Conservation (phyloP, 2,888 invertebrate genomes). For the Aphrophora alni region DNA sequence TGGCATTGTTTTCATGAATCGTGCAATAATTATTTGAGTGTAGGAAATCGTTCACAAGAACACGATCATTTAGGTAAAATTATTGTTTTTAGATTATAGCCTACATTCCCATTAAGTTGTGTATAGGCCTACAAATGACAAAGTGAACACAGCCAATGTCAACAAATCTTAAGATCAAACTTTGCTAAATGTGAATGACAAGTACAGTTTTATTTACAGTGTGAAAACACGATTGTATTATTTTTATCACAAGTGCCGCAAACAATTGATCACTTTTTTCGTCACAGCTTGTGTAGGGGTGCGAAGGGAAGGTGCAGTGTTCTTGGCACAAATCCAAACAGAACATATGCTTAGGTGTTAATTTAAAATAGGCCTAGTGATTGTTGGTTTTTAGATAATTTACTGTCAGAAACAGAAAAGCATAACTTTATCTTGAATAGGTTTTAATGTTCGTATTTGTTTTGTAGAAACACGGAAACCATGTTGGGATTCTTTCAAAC, state of each 20-base stretch:
- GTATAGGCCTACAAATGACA: background rate
- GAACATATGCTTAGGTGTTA: background rate
- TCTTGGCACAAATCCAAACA: background rate
- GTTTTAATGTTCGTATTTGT: background rate
- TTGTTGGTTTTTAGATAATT: constrained; percentile 6
- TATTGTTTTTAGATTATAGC: background rate
- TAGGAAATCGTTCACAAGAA: background rate
- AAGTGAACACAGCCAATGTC: background rate
- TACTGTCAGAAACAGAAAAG: background rate
- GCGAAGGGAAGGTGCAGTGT: background rate
- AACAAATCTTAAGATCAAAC: background rate
- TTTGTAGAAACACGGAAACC: background rate
- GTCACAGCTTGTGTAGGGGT: background rate
- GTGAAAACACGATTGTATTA: background rate
- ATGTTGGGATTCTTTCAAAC: background rate
- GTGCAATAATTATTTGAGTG: background rate
- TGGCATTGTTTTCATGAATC: background rate
- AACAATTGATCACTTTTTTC: background rate
- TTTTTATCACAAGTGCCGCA: background rate
- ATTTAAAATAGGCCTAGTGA: background rate
- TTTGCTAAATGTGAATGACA: background rate
- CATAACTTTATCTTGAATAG: too few species aligned
- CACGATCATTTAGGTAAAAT: background rate
- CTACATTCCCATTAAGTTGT: background rate
- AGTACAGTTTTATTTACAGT: background rate